Base-by-base conservation (phyloP, 2,888 invertebrate genomes). In the Cantharis lateralis region DNA sequence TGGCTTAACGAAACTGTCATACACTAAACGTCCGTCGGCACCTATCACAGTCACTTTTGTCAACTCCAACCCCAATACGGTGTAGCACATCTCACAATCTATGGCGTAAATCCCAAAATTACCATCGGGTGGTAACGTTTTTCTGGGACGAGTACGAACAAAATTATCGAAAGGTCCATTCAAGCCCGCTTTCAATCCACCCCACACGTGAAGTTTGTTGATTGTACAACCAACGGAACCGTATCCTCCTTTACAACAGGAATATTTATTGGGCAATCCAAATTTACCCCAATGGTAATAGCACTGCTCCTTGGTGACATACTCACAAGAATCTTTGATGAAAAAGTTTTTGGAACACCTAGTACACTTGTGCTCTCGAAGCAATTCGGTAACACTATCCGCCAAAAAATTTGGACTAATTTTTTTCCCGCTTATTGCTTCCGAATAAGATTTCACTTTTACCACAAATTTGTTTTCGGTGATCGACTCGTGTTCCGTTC, bases 31-130 rank as follows among this genome's bases (percentile, higher is more conserved):
- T 4, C 95, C 94, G 84, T 95, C 93, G 28, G 92, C 88, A 48
- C 91, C 91, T 73, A 98, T 93, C 72, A 98, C 92, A 9, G 97
- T 96, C 26, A 98, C 93, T 87, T 96, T 94, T 16, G 96, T 95
- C 73, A 98, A 88, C 87, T 98, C 98, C 69, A 95, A 89, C 1
- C 98, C 98, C 16, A 91, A 90, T 0, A 93, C 93, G 4, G 98
- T 98, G 87, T 95, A 98, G 83, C 96, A 96, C 98, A 98, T 99
- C 89, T 99, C 99, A 87, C 98, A 98, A 88, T 99, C 99, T 20
- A 99, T 87, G 0, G 96, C 95, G 87, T 93, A 97, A 1, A 95
- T 92, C 0, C 89, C 89, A 75, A 87, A 88, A 78, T 88, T 86
- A 0, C 87, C 87, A 74, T 92, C 91, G 26, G 89, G 88, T 9